phyloP scores from a whole-genome alignment of 53 echinoderm and acorn worm species.

The Stichopus horrens region DNA sequence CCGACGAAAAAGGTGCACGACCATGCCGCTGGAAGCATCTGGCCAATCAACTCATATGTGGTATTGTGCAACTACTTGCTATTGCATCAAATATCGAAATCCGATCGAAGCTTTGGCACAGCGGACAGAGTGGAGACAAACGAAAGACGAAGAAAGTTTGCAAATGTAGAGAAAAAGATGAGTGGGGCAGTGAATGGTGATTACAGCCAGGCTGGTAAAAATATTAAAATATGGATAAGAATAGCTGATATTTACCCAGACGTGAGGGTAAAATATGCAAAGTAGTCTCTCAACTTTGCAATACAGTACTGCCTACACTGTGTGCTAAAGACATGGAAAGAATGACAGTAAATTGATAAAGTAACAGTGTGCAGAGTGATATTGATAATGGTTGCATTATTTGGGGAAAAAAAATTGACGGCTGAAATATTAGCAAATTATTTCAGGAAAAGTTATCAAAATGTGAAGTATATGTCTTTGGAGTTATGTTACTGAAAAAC shows the following conservation, averaged over 20 bases:
- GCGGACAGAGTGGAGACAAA: neutral
- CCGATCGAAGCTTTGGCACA: neutral
- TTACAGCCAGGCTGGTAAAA: neutral
- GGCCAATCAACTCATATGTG: constrained; percentile 10
- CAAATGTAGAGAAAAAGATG: neutral
- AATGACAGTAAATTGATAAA: no score
- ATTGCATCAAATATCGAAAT: neutral
- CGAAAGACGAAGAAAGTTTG: constrained; percentile 20
- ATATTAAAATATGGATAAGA: neutral
- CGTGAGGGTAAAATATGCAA: neutral
- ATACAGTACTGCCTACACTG: no score
- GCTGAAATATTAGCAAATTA: no score
- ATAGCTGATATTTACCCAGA: neutral
- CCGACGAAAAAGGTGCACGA: constrained; percentile 2
- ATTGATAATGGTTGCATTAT: no score
- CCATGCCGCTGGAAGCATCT: constrained; percentile 3
- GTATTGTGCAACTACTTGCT: constrained; percentile 1
- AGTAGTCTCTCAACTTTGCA: neutral
- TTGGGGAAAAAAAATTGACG: no score
- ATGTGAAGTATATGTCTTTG: no score
- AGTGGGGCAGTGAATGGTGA: neutral
- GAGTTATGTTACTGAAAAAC: no score
- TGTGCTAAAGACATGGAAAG: no score
- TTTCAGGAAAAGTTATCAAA: no score
- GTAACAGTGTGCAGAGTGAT: no score